A percentile compares a stretch with the other conserved stretches of the same genome.
These are phyloP conservation scores for Trissolcus brochymenae DNA, from an alignment of 2,888 invertebrate species.

Conservation along the genomic window DNA sequence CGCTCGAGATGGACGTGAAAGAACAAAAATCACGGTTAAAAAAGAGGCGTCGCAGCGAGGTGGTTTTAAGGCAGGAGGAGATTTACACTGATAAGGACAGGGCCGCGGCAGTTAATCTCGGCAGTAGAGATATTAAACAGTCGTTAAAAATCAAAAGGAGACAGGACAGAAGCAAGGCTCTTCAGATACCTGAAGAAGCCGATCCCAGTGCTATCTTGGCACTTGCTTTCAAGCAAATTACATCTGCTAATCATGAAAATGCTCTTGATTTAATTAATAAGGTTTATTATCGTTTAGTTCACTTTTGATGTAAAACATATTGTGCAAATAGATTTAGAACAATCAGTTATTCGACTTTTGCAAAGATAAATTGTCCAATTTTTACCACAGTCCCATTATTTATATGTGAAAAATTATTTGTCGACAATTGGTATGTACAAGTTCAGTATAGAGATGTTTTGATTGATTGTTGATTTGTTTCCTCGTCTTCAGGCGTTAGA, in stretches of 20 bases:
- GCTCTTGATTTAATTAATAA: conserved; percentile 88
- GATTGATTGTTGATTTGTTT: too few relatives aligned
- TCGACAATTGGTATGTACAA: too few relatives aligned
- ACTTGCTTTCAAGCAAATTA: conserved; percentile 86
- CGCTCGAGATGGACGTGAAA: conserved; percentile 67
- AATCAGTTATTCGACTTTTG: too few relatives aligned
- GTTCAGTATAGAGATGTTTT: too few relatives aligned
- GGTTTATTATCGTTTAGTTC: conserved; percentile 78
- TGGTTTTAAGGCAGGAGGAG: conserved; percentile 80
- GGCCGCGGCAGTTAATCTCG: conserved; percentile 91
- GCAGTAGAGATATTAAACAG: conserved; percentile 91
- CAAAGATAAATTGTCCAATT: too few relatives aligned
- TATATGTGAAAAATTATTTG: too few relatives aligned
- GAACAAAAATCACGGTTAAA: conserved; percentile 71
- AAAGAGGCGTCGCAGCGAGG: conserved; percentile 67
- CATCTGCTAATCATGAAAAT: conserved; percentile 83
- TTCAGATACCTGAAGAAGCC: conserved; percentile 87
- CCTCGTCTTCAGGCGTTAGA: conserved; percentile 85
- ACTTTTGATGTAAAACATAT: too few relatives aligned
- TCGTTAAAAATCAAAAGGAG: conserved; percentile 88
- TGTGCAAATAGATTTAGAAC: too few relatives aligned
- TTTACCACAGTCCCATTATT: too few relatives aligned
- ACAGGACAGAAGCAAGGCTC: conserved; percentile 84
- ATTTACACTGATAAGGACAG: conserved; percentile 93
- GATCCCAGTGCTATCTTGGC: conserved; percentile 87